Evolutionary conservation across 2,797 vertebrate genomes (phyloP), one percentile per base, ranked within the genome.

Genomic region (Tachyglossus aculeatus): DNA sequence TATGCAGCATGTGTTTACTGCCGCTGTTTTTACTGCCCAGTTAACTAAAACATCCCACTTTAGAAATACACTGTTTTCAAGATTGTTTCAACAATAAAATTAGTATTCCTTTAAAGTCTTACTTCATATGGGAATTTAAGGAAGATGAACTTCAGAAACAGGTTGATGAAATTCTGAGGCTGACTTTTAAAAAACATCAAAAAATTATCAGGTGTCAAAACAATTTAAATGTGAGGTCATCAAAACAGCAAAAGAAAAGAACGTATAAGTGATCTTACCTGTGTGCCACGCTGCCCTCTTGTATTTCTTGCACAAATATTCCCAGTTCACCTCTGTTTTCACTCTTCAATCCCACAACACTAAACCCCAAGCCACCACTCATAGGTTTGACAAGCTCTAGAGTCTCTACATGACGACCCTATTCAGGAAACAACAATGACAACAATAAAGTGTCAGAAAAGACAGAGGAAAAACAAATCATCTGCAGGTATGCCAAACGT

Each of bases 221-320:
- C 6, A n/a, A 38, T 31, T 22, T 25, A 9, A 58, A 9, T 25
- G 2, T 39, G 18, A 32, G 5, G 21, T 34, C 67, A 58, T 61
- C 2, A 29, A 31, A 0, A 3, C 10, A 50, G 9, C 38, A 29
- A 6, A 4, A 51, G 32, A 65, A 3, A 58, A 15, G 15, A 63
- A 16, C 15, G 24, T n/a, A 27, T 5, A 4, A 16, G 5, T 10
- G 27, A 14, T 57, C 89, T 78, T 89, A 99, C 98, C 96, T 94
- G 86, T 96, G 85, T n/a, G 97, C 95, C 56, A 98, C 92, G 38
- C 97, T 98, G 75, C 96, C 97, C 1, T 94, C 91, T 68, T 99
- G 97, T 67, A 99, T 98, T 84, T 98, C 98, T 86, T 99, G 98
- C 33, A 99, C 94, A 85, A 99, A 99, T 90, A 99, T 98, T 57